Evolutionary conservation across 53 echinoderm and acorn worm species (phyloP).

Genomic region (Astropecten irregularis): DNA sequence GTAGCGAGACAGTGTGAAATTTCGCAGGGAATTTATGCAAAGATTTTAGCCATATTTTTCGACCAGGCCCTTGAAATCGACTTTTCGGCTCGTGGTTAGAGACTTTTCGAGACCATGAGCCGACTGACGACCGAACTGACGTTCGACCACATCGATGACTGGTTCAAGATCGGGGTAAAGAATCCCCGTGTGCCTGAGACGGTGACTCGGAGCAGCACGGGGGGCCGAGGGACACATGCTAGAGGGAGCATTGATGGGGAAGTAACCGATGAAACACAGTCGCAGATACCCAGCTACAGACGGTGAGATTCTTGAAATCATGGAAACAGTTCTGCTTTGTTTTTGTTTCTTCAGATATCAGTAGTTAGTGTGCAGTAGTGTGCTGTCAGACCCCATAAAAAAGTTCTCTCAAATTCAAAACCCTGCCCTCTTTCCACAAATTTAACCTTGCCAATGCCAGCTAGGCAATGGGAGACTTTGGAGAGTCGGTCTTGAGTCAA

Average conservation of each 20-base stretch:
- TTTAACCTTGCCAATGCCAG: no score
- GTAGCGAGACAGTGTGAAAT: no score
- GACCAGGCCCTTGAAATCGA: no score
- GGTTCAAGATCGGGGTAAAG: conserved; percentile 82
- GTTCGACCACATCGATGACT: conserved; percentile 91
- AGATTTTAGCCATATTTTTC: no score
- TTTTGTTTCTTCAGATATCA: not conserved
- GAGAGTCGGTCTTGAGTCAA: no score
- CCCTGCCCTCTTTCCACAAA: no score
- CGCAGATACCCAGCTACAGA: conserved; percentile 21
- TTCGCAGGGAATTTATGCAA: no score
- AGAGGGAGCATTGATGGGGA: conserved; percentile 8
- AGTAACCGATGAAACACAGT: conserved; percentile 36
- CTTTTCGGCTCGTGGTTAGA: not conserved
- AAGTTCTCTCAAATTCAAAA: no score
- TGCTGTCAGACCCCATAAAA: no score
- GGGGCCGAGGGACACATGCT: conserved; percentile 36
- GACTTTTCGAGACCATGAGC: conserved; percentile 4
- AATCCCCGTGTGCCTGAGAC: conserved; percentile 34
- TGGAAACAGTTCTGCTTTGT: not conserved
- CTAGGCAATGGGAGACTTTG: no score
- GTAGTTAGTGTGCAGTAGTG: not conserved
- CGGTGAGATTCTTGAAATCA: not conserved
- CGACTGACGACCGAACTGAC: conserved; percentile 75
- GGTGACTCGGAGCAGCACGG: conserved; percentile 25